Evolutionary conservation across 2,113 vertebrate species (phyloP).

Genomic region (Mesembrinibis cayennensis): DNA sequence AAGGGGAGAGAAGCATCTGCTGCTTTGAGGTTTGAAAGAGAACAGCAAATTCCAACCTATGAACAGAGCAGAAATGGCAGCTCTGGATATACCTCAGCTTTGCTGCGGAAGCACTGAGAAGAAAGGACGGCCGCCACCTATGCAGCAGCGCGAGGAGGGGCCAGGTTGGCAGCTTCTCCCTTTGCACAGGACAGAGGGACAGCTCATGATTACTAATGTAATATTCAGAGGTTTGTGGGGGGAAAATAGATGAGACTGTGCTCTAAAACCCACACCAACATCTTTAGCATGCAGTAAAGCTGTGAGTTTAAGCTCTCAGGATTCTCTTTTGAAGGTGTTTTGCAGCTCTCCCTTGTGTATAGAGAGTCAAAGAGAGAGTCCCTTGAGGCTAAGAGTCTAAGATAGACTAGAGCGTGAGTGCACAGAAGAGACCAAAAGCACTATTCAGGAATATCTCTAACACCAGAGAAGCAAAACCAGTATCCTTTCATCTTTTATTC

Average conservation of each 20-base stretch:
- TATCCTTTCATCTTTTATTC: background rate
- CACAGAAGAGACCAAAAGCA: background rate
- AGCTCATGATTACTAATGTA: background rate
- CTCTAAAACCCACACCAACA: background rate
- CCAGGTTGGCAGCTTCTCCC: background rate
- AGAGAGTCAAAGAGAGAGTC: background rate
- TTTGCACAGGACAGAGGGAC: background rate
- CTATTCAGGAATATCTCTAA: background rate
- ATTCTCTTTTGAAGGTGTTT: background rate
- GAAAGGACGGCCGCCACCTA: background rate
- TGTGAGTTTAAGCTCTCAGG: background rate
- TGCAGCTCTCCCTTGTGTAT: background rate
- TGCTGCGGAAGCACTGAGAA: background rate
- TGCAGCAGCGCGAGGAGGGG: background rate
- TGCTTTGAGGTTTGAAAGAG: background rate
- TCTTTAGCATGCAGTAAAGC: background rate
- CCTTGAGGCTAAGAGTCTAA: no score
- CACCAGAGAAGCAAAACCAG: rapidly evolving
- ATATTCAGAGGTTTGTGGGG: background rate
- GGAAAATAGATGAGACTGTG: background rate
- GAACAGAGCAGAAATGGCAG: background rate
- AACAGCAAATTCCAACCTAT: background rate
- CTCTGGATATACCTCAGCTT: background rate
- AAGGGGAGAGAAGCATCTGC: background rate
- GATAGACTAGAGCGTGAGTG: rapidly evolving